Base-by-base conservation (phyloP, 2,888 invertebrate species). In the Brachyptera risi region DNA sequence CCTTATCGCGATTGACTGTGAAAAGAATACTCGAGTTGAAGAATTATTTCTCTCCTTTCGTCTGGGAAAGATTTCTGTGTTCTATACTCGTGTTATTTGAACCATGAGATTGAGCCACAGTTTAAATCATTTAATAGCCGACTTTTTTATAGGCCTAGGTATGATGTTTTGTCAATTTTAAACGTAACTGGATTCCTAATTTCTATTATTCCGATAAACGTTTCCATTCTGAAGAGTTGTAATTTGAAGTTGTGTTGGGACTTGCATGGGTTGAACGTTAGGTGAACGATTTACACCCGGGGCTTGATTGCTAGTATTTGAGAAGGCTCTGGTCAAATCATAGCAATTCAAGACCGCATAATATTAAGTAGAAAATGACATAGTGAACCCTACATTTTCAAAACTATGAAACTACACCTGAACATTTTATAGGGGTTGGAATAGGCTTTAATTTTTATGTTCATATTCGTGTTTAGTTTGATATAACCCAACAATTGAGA, bases 161-260 rank as follows among this genome's bases (percentile, higher is more conserved):
- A 54, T 54, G n/a, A 54, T 54, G 54, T 54, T 54, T 54, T 54
- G 54, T 54, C 54, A 54, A 54, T 35, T 54, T 54, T 37, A 35
- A 47, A 51, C 26, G 54, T 35, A 35, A 54, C 17, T 54, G 35
- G 54, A 19, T 35, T 37, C 37, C 35, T 61, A 61, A 61, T 61
- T 58, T 40, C 35, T 61, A 58, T 61, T 26, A 61, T 58, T 61
- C 31, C 37, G 49, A 58, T 61, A 61, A 61, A 61, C 61, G 56
- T 26, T 61, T 57, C 26, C 51, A 49, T 26, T 61, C 31, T 42
- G 31, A 54, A 37, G 54, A 35, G 54, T 19, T 54, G 54, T 54
- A 54, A 54, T 54, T 37, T 54, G 17, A 54, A 31, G 11, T 35
- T 54, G 19, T 17, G 37, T 37, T 35, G 54, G n/a, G n/a, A n/a